Evolutionary conservation across 2,888 invertebrate species (phyloP), one percentile per base, ranked within the genome.

Genomic region (Cephus pygmeus): DNA sequence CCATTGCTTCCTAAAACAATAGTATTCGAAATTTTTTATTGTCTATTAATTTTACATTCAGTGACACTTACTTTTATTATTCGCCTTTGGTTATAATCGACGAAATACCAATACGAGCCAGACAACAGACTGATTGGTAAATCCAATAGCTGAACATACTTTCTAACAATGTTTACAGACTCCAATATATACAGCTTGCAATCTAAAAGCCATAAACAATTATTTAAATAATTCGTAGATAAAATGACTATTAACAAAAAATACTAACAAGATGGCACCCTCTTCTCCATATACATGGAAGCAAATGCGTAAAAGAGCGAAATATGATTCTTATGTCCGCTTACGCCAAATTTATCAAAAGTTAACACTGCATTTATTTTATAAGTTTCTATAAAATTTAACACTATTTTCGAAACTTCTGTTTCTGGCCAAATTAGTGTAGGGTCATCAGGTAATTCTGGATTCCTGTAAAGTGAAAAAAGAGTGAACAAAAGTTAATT

Each of bases 271-370:
- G 94, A 93, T 85, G 96, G 96, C 92, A 96, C 93, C 90, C 94
- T 93, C 89, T 94, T 95, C 86, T 96, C 95, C 89, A 96, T 93
- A 91, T 95, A 95, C 88, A 97, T 93, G 87, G 96, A 95, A 77
- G 96, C 96, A 76, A 97, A 93, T 77, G 96, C 96, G 92, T 95
- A 96, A 91, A 96, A 97, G 82, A 97, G 94, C 80, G 97, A 96
- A 81, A 94, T 95, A 91, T 99, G 99, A 92, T 99, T 99, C 34
- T 94, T 93, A 92, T 99, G 99, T 11, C 96, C 95, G 85, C 98
- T 98, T 11, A 99, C 95, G 76, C 99, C 99, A 89, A 95, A 94
- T 88, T 96, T 95, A 92, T 99, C 99, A 93, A 99, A 99, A 30
- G 99, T 98, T 77, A 99, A 94, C 76, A 99, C 93, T 2, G 96